phyloP scores from a whole-genome alignment of 2,113 vertebrate genomes.

The Candoia aspera region DNA sequence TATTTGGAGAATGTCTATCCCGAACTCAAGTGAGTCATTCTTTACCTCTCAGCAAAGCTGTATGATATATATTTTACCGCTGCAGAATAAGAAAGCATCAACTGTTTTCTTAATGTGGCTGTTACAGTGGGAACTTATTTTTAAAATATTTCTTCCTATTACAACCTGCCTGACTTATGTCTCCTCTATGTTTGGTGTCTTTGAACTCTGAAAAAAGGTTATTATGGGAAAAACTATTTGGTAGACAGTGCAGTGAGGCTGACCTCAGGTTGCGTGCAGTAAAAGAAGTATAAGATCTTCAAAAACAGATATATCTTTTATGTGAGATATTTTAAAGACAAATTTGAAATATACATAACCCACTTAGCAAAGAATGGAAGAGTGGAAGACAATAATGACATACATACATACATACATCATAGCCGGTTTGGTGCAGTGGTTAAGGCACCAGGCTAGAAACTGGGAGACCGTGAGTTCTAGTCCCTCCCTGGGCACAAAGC shows the following conservation, averaged over 20 bases:
- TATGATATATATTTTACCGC: neutral
- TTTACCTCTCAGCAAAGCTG: neutral
- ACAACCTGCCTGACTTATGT: neutral
- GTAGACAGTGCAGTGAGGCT: neutral
- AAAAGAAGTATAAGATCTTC: neutral
- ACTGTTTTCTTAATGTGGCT: constrained; percentile 23
- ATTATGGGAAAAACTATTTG: neutral
- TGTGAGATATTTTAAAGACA: neutral
- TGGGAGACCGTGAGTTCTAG: too few species aligned
- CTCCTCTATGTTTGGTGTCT: neutral
- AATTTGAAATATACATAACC: neutral
- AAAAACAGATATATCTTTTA: neutral
- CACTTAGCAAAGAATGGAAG: constrained; percentile 1
- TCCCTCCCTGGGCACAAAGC: too few species aligned
- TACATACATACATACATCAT: neutral
- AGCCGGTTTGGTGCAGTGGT: too few species aligned
- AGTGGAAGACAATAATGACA: neutral
- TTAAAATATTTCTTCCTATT: neutral
- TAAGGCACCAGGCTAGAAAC: too few species aligned
- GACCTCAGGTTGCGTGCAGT: neutral
- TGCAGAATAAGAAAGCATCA: neutral
- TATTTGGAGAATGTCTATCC: constrained; percentile 98
- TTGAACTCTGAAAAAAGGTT: neutral
- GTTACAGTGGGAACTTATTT: neutral
- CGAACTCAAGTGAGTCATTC: constrained; percentile 89